Conservation (phyloP, 2,888 invertebrate genomes). For the Marronus borbonicus region DNA sequence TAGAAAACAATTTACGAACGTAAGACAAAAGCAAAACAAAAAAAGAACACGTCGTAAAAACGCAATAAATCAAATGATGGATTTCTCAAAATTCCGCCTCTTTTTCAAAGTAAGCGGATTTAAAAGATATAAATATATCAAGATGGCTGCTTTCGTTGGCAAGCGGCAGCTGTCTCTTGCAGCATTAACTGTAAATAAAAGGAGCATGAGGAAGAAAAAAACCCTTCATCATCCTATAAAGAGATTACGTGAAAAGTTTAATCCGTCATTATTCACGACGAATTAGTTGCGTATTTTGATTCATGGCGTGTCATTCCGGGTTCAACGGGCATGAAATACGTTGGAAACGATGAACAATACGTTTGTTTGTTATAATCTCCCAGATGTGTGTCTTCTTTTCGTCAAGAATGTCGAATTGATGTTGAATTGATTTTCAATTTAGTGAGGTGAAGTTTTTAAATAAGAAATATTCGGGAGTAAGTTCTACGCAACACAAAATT, state of each 20-base stretch:
- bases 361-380: neutral
- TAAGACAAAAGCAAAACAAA: neutral
- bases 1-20: slow-evolving; percentile 3
- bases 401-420: too few species aligned
- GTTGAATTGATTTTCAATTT: too few species aligned
- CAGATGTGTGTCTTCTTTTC: neutral
- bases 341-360: neutral
- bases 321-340: neutral
- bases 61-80: neutral
- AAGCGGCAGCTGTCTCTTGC: slow-evolving; percentile 23
- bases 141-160: slow-evolving; percentile 37
- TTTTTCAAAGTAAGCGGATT: slow-evolving; percentile 17
- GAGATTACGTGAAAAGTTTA: slow-evolving; percentile 33
- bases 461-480: too few species aligned
- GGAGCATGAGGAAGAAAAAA: neutral
- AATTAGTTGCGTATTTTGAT: slow-evolving; percentile 28
- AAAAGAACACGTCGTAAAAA: neutral
- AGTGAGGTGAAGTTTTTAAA: too few species aligned
- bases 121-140: slow-evolving; percentile 28
- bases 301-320: slow-evolving; percentile 25
- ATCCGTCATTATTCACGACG: slow-evolving; percentile 44
- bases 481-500: too few species aligned
- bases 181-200: slow-evolving; percentile 30
- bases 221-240: slow-evolving; percentile 37
- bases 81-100: slow-evolving; percentile 19